Percentiles rank a stretch among this genome's conserved stretches.
phyloP scores from a whole-genome alignment of 2,888 invertebrate genomes.

The Abrostola tripartita region DNA sequence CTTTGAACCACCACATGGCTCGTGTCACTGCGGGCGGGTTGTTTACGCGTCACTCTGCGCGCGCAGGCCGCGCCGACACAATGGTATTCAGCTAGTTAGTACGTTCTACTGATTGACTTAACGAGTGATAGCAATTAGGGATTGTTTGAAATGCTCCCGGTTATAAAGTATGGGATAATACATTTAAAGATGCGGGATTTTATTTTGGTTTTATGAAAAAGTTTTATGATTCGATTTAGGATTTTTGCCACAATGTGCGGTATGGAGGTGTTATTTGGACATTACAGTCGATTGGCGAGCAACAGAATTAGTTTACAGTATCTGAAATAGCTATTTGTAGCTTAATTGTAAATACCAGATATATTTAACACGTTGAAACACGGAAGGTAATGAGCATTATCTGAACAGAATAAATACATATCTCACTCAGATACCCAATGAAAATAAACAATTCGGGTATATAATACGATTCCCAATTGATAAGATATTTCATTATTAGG shows the following conservation, averaged over 20 bases:
- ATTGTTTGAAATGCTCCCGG: constrained; percentile 41
- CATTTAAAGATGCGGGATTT: constrained; percentile 14
- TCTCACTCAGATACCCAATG: background rate
- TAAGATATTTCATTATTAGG: background rate
- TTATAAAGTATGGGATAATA: constrained; percentile 26
- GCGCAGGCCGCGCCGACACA: constrained; percentile 29
- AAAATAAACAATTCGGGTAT: background rate
- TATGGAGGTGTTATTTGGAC: too few species aligned
- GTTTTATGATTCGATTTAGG: too few species aligned
- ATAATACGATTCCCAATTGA: background rate
- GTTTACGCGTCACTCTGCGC: constrained; percentile 42
- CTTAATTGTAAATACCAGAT: too few species aligned
- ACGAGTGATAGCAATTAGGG: constrained; percentile 42
- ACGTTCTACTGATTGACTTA: constrained; percentile 37
- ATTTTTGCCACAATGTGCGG: too few species aligned
- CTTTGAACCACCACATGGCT: constrained; percentile 36
- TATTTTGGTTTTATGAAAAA: background rate
- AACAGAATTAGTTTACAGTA: too few species aligned
- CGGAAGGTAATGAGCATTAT: too few species aligned
- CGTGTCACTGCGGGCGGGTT: constrained; percentile 32
- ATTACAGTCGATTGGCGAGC: too few species aligned
- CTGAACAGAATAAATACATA: too few species aligned
- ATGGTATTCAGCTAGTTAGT: constrained; percentile 24
- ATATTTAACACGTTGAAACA: too few species aligned
- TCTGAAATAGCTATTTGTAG: too few species aligned